These are phyloP conservation scores for Lethenteron reissneri DNA, from an alignment of 2,113 vertebrate species.

Conservation along the genomic window DNA sequence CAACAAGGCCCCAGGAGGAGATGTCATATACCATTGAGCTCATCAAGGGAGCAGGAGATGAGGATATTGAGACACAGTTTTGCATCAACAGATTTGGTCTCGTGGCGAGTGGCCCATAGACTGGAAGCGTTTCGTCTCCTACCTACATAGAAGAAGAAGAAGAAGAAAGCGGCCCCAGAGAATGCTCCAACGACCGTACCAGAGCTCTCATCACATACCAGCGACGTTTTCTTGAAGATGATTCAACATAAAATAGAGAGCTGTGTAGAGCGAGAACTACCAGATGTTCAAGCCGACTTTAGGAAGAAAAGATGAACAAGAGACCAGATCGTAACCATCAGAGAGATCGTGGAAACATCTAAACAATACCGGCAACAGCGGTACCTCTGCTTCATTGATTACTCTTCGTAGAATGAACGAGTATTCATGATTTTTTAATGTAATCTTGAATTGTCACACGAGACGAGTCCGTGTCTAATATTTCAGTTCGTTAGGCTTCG, in stretches of 20 bases:
- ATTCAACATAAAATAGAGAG: slow-evolving; percentile 5
- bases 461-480: too few relatives aligned
- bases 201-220: slow-evolving; percentile 9
- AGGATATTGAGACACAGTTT: background rate
- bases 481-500: too few relatives aligned
- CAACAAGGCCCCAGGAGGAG: background rate
- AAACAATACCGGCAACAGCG: slow-evolving; percentile 2
- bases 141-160: background rate
- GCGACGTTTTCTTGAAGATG: slow-evolving; percentile 9
- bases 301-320: slow-evolving; percentile 7
- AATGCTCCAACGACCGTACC: background rate
- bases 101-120: background rate
- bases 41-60: background rate
- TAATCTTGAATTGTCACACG: too few relatives aligned
- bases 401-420: background rate
- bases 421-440: too few relatives aligned
- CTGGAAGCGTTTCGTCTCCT: too few relatives aligned
- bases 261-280: slow-evolving; percentile 8
- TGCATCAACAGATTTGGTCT: background rate
- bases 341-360: slow-evolving; percentile 6
- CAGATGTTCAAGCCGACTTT: slow-evolving; percentile 8
- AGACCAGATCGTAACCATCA: slow-evolving; percentile 7
- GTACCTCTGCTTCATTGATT: slow-evolving; percentile 8
- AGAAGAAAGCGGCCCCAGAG: background rate
- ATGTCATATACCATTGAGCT: slow-evolving; percentile 4